These are phyloP conservation scores for Cremastinae sp. DNA, from an alignment of 2,888 invertebrate genomes.

Conservation along the genomic window DNA sequence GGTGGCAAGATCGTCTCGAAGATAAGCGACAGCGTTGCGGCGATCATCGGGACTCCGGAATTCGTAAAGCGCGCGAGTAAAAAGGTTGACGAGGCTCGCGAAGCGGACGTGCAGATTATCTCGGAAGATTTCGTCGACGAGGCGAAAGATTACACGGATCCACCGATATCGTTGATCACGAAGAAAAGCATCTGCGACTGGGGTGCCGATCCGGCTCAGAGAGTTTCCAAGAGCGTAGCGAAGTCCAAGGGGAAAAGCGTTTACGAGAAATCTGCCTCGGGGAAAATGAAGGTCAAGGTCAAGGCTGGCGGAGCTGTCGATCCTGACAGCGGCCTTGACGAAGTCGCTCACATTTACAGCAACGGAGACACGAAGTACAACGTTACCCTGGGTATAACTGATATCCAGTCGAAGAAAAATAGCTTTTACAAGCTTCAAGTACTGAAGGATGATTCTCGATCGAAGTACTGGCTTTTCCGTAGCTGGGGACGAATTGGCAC, in stretches of 20 bases:
- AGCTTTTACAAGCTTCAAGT: conserved; percentile 97
- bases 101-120: conserved; percentile 89
- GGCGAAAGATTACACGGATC: conserved; percentile 84
- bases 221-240: conserved; percentile 82
- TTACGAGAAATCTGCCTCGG: conserved; percentile 83
- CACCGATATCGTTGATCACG: conserved; percentile 85
- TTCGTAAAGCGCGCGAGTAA: conserved; percentile 86
- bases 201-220: conserved; percentile 87
- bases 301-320: conserved; percentile 95
- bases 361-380: conserved; percentile 85
- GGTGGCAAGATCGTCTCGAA: conserved; percentile 89
- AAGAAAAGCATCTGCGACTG: conserved; percentile 90
- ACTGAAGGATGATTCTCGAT: conserved; percentile 86
- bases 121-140: conserved; percentile 88
- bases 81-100: conserved; percentile 86
- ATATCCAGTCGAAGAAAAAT: conserved; percentile 93
- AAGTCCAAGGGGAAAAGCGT: conserved; percentile 85
- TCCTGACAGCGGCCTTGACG: conserved; percentile 91
- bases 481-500: conserved; percentile 99
- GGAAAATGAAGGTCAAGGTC: conserved; percentile 86
- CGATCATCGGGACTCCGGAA: conserved; percentile 87
- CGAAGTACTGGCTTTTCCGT: conserved; percentile 90
- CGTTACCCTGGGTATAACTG: conserved; percentile 91
- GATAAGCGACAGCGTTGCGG: conserved; percentile 85
- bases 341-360: conserved; percentile 90